Percentiles rank a stretch among this genome's conserved stretches.
Evolutionary conservation across 2,888 invertebrate genomes (phyloP).

Genomic region (Acrobasis suavella): DNA sequence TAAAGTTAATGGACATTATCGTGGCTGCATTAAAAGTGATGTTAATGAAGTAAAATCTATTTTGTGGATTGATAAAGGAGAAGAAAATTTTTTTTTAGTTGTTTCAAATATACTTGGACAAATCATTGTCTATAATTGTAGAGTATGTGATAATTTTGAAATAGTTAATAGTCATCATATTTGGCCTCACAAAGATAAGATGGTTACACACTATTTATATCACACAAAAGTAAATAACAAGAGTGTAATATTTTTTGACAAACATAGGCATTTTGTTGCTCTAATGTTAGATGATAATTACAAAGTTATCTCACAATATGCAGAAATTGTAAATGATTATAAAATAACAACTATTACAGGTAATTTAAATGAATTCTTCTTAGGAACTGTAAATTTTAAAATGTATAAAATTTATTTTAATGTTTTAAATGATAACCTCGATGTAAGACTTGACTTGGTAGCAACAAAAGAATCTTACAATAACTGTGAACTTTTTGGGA

Average conservation of each 20-base stretch:
- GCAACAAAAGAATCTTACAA: conserved; percentile 48
- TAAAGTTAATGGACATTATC: conserved; percentile 36
- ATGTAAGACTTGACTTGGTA: conserved; percentile 40
- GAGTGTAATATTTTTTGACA: conserved; percentile 54
- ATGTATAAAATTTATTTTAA: conserved; percentile 46
- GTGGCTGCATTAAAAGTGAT: conserved; percentile 39
- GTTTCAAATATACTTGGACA: conserved; percentile 55
- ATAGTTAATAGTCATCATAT: conserved; percentile 37
- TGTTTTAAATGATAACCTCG: conserved; percentile 35
- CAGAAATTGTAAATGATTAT: conserved; percentile 62
- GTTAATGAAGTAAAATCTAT: conserved; percentile 49
- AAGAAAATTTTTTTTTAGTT: conserved; percentile 45
- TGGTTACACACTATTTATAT: conserved; percentile 49
- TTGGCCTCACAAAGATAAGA: conserved; percentile 64
- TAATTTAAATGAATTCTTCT: conserved; percentile 39
- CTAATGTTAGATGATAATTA: conserved; percentile 49
- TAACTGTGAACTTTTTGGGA: conserved; percentile 49
- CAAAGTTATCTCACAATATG: conserved; percentile 47
- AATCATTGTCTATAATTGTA: conserved; percentile 47
- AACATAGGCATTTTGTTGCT: conserved; percentile 64
- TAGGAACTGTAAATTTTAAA: conserved; percentile 52
- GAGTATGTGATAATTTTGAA: conserved; percentile 38
- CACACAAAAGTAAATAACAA: conserved; percentile 42
- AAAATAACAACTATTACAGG: conserved; percentile 54
- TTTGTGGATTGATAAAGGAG: conserved; percentile 49